A percentile compares a stretch with the other conserved stretches of the same genome.
Evolutionary conservation across 2,113 vertebrate genomes (phyloP).

Genomic region (Lasiurus borealis): DNA sequence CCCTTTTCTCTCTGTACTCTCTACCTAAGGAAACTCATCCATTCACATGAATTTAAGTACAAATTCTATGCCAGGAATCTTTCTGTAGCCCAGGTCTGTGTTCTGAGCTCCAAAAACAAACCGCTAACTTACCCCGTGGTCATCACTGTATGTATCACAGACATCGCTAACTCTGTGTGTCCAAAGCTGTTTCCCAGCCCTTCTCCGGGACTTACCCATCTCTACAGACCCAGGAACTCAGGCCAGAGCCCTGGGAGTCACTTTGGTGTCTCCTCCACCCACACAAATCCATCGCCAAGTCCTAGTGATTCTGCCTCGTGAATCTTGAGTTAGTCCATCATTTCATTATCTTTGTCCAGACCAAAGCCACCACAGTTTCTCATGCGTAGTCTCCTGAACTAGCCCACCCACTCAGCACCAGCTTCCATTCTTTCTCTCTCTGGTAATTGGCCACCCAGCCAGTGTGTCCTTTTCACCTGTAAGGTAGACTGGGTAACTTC

Average conservation of each 20-base stretch:
- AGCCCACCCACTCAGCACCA: neutral
- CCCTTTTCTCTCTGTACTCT: neutral
- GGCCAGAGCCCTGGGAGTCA: neutral
- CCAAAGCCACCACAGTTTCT: accelerated
- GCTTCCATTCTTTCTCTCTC: neutral
- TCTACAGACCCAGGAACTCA: accelerated
- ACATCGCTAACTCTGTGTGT: too few relatives aligned
- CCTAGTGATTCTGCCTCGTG: too few relatives aligned
- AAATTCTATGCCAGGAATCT: neutral
- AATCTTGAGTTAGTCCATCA: neutral
- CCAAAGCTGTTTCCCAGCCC: neutral
- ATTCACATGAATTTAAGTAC: neutral
- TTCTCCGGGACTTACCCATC: neutral
- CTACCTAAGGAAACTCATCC: too few relatives aligned
- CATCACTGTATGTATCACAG: neutral
- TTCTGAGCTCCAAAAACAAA: neutral
- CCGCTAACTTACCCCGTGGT: neutral
- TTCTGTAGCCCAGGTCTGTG: neutral
- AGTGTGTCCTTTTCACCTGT: too few relatives aligned
- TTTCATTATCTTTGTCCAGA: neutral
- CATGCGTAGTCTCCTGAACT: neutral
- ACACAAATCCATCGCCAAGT: neutral
- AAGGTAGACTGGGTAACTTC: neutral
- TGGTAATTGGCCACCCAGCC: neutral
- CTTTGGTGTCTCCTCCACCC: neutral